phyloP scores from a whole-genome alignment of 2,113 vertebrate species.

The Mixornis gularis region DNA sequence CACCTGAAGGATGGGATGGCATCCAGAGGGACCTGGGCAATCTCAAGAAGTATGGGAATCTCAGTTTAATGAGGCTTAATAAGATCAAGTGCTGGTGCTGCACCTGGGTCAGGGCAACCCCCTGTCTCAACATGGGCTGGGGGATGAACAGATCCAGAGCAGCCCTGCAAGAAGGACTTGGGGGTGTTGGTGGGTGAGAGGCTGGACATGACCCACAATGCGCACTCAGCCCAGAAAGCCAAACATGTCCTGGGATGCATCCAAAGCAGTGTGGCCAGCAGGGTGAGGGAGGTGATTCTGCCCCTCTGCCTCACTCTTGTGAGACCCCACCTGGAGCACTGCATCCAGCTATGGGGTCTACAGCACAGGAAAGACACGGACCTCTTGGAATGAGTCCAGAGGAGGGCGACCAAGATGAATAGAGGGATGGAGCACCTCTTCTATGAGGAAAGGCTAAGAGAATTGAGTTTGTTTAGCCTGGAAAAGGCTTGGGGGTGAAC shows the following conservation, averaged over 20 bases:
- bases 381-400: neutral
- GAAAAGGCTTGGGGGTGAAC: neutral
- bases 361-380: neutral
- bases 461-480: neutral
- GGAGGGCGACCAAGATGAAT: neutral
- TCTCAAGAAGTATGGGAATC: neutral
- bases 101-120: too few relatives aligned
- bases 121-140: rapidly evolving
- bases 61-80: neutral
- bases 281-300: rapidly evolving
- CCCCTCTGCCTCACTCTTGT: rapidly evolving
- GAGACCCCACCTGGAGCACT: rapidly evolving
- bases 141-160: neutral
- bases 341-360: neutral
- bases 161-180: neutral
- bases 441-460: neutral
- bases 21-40: neutral
- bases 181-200: rapidly evolving
- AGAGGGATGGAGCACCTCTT: neutral
- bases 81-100: neutral
- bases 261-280: rapidly evolving
- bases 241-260: neutral
- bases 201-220: neutral
- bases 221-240: neutral
- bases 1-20: neutral